phyloP scores from a whole-genome alignment of 2,113 vertebrate genomes.

The Onychorhynchus coronatus region DNA sequence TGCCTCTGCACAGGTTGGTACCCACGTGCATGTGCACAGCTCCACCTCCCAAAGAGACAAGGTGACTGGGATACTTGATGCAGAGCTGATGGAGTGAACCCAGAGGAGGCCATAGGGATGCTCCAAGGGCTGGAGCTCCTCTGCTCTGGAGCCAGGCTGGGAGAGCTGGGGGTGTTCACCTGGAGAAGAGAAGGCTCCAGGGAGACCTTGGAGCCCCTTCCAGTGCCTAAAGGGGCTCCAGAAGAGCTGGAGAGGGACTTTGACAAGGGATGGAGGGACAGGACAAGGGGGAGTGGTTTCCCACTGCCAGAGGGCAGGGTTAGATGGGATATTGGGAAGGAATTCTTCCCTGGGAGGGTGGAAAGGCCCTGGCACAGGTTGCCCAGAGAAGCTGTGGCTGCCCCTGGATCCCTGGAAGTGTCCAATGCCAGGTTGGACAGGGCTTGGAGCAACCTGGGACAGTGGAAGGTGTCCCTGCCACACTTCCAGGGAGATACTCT shows the following conservation, averaged over 20 bases:
- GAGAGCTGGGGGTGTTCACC: background rate
- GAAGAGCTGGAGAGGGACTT: background rate
- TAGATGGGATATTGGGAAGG: background rate
- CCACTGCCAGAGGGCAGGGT: background rate
- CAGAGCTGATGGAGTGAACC: background rate
- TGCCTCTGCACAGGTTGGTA: background rate
- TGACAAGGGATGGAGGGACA: background rate
- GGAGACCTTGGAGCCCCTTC: background rate
- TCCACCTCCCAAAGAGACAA: background rate
- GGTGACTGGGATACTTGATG: background rate
- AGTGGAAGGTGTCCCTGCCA: background rate
- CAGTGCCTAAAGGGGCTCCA: background rate
- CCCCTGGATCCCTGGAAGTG: background rate
- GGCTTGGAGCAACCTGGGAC: background rate
- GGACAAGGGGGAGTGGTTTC: background rate
- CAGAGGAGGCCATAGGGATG: background rate
- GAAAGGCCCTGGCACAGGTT: background rate
- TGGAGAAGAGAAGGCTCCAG: background rate
- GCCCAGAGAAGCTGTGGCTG: background rate
- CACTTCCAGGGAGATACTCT: background rate
- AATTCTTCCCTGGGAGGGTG: background rate
- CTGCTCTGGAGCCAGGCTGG: background rate
- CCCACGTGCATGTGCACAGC: fast-evolving
- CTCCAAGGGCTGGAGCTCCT: background rate
- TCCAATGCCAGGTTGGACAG: background rate